A percentile compares a stretch with the other conserved stretches of the same genome.
These are phyloP conservation scores for Erythrolamprus reginae DNA, from an alignment of 2,113 vertebrate genomes.

Conservation along the genomic window DNA sequence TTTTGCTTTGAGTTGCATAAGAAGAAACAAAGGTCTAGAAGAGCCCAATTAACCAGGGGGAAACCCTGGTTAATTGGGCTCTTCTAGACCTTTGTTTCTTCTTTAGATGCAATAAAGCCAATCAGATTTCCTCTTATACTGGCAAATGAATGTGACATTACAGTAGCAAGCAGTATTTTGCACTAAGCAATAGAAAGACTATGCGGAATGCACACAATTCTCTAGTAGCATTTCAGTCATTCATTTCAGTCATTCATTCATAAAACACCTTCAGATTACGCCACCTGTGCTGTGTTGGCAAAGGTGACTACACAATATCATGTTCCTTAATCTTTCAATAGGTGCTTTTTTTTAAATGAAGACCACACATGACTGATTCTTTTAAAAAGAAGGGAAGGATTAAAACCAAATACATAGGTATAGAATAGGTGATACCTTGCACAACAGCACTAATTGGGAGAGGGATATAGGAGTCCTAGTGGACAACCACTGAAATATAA, in stretches of 20 bases:
- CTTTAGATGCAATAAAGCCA: neutral
- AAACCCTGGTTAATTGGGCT: no score
- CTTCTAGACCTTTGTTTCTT: neutral
- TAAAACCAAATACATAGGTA: neutral
- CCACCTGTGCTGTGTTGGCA: no score
- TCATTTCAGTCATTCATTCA: no score
- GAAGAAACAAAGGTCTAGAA: no score
- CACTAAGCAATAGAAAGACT: neutral
- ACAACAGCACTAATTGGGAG: no score
- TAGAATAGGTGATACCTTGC: no score
- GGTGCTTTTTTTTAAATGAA: neutral
- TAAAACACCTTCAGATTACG: neutral
- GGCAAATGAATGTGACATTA: neutral
- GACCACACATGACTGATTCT: neutral
- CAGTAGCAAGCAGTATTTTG: neutral
- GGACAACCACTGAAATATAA: no score
- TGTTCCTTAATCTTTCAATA: neutral
- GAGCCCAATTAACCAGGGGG: no score
- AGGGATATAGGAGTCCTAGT: no score
- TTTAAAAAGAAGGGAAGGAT: neutral
- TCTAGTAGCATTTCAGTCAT: no score
- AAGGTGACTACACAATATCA: neutral
- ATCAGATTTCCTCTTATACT: neutral
- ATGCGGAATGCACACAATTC: neutral
- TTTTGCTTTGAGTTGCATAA: neutral